Percentiles rank a stretch among this genome's conserved stretches.
Evolutionary conservation across 2,888 invertebrate genomes (phyloP).

Genomic region (Gryllus longicercus): DNA sequence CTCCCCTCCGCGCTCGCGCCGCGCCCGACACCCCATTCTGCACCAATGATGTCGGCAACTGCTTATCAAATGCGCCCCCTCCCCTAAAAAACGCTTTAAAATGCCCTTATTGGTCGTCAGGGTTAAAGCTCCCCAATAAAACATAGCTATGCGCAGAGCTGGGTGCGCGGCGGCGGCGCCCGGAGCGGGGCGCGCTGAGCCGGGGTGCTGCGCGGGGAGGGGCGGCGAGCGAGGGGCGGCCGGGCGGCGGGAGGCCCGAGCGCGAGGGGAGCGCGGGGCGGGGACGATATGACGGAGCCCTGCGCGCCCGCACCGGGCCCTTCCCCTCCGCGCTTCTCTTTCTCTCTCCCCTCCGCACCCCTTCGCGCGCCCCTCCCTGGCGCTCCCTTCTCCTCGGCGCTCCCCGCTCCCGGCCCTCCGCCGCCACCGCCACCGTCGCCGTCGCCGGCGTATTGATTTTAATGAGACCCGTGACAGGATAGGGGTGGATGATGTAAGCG

Average conservation of each 20-base stretch:
- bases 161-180: background rate
- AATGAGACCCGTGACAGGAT: conserved; percentile 9
- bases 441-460: conserved; percentile 10
- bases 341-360: background rate
- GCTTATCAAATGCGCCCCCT: conserved; percentile 17
- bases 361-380: background rate
- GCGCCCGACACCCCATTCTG: background rate
- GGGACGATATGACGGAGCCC: background rate
- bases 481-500: conserved; percentile 17
- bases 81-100: conserved; percentile 17
- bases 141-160: conserved; percentile 3
- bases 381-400: background rate
- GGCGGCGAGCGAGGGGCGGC: background rate
- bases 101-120: conserved; percentile 4
- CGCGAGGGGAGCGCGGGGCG: background rate
- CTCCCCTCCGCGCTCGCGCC: no score
- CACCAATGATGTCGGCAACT: conserved; percentile 17
- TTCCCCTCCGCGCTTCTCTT: background rate
- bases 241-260: no score
- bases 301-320: background rate
- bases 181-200: background rate
- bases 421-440: background rate
- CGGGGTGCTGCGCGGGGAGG: background rate
- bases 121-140: conserved; percentile 17
- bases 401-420: background rate